phyloP scores from a whole-genome alignment of 1,140 invertebrate genomes.

The Procambarus clarkii region DNA sequence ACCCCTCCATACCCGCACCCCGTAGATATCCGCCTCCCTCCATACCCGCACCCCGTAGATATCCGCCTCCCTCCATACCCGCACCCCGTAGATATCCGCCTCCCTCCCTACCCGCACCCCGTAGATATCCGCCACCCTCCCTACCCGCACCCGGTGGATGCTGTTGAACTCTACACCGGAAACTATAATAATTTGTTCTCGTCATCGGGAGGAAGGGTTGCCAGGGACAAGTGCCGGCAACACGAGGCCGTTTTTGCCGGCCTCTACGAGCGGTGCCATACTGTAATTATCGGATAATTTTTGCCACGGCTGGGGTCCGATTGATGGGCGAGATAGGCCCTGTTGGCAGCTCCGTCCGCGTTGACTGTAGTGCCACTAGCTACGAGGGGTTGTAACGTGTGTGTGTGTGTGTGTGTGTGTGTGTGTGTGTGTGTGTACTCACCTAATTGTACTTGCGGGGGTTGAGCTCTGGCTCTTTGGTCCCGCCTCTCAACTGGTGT shows the following conservation, averaged over 20 bases:
- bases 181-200: conserved; percentile 9
- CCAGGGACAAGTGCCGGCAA: background rate
- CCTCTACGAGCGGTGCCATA: conserved; percentile 10
- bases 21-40: background rate
- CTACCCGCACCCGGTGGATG: background rate
- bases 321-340: conserved; percentile 12
- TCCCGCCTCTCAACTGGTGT: too few species aligned
- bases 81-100: background rate
- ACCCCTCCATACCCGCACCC: background rate
- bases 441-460: background rate
- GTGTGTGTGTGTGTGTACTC: background rate
- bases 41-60: too few species aligned
- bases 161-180: background rate
- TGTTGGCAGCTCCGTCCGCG: background rate
- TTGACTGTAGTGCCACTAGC: background rate
- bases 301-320: background rate
- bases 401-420: background rate
- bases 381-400: background rate
- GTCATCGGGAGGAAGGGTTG: background rate
- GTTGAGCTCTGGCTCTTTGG: too few species aligned
- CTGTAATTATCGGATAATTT: conserved; percentile 16
- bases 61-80: too few species aligned
- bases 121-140: too few species aligned
- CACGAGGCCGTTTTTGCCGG: too few species aligned
- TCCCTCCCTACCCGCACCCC: background rate